phyloP scores from a whole-genome alignment of 2,797 vertebrate species.

The Oreortyx pictus region DNA sequence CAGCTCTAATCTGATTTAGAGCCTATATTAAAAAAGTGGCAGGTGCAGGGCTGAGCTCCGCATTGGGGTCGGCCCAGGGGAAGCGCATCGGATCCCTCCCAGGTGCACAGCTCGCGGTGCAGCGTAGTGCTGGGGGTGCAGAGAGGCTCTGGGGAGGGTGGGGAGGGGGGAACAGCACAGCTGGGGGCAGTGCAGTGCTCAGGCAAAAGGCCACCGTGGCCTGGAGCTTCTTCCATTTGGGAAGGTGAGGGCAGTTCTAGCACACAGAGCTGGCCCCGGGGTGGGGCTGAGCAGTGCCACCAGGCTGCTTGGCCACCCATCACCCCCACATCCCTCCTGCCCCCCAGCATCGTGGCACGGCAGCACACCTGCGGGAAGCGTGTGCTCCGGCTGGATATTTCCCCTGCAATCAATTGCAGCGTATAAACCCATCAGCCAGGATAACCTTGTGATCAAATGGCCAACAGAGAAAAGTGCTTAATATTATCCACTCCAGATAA shows the following conservation, averaged over 20 bases:
- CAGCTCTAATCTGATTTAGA: slow-evolving; percentile 75
- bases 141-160: background rate
- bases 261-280: slow-evolving; percentile 27
- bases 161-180: background rate
- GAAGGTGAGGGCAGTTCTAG: slow-evolving; percentile 23
- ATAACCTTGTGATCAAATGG: slow-evolving; percentile 68
- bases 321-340: background rate
- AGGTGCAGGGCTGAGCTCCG: slow-evolving; percentile 25
- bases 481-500: slow-evolving; percentile 66
- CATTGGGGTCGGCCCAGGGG: background rate
- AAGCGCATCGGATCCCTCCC: background rate
- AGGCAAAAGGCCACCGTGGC: background rate
- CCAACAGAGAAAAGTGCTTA: slow-evolving; percentile 64
- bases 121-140: background rate
- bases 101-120: background rate
- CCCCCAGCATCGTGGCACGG: background rate
- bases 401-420: slow-evolving; percentile 59
- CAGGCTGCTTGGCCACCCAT: background rate
- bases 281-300: slow-evolving; percentile 32
- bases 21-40: slow-evolving; percentile 33
- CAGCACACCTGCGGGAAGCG: background rate
- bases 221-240: slow-evolving; percentile 25
- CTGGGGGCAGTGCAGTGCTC: background rate
- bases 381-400: background rate
- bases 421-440: slow-evolving; percentile 47